A percentile compares a stretch with the other conserved stretches of the same genome.
Conservation (phyloP, 2,797 vertebrate genomes). For the Dallia pectoralis region DNA sequence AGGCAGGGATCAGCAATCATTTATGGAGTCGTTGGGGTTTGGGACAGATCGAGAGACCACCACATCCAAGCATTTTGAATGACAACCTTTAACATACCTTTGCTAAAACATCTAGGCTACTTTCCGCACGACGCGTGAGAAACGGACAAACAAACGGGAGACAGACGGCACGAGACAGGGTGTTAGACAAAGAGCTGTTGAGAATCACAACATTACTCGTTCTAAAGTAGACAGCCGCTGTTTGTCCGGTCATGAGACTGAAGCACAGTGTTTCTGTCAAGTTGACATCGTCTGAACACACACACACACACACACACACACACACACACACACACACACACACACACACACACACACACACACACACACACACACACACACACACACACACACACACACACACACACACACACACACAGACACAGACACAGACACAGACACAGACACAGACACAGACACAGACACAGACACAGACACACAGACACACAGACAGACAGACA, state of each 20-base stretch:
- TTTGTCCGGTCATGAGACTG: not conserved
- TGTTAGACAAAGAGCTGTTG: not conserved
- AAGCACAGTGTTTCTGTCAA: not conserved
- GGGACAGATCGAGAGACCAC: no score
- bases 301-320: not conserved
- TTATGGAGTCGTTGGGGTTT: no score
- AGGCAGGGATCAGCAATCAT: no score
- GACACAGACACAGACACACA: not conserved
- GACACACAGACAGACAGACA: no score
- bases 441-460: not conserved
- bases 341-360: constrained; percentile 14
- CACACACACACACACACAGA: not conserved
- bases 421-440: not conserved
- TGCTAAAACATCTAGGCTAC: no score
- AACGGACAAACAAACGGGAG: not conserved
- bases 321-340: not conserved
- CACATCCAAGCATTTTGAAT: no score
- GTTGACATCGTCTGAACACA: constrained; percentile 6
- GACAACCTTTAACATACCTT: no score
- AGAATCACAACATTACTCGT: not conserved
- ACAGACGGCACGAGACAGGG: not conserved
- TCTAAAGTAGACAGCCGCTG: not conserved
- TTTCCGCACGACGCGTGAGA: no score
- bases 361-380: constrained; percentile 8
- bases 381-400: not conserved